Conservation (phyloP, 1,140 invertebrate genomes). For the Penaeus vannamei region DNA sequence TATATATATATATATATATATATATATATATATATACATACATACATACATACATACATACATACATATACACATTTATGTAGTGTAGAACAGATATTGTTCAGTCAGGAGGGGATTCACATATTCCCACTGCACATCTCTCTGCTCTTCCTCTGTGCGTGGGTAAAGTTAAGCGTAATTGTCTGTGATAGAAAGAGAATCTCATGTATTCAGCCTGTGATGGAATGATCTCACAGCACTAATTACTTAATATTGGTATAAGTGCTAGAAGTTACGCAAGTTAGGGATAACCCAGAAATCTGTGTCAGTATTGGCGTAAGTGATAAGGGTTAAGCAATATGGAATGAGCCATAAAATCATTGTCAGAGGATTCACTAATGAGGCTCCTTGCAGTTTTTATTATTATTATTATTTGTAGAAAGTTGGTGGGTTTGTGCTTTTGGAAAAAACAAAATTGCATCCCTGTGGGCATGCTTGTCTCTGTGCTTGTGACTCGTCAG, state of each 20-base stretch:
- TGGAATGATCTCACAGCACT: conserved; percentile 25
- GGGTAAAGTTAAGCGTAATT: not conserved
- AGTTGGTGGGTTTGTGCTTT: too few relatives aligned
- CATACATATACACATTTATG: not conserved
- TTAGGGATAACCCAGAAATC: too few relatives aligned
- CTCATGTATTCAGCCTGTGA: conserved; percentile 24
- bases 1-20: too few relatives aligned
- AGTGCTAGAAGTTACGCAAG: not conserved
- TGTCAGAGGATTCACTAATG: too few relatives aligned
- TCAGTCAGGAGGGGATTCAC: conserved; percentile 6
- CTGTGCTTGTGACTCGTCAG: conserved; percentile 49
- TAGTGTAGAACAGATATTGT: not conserved
- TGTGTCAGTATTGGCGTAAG: too few relatives aligned
- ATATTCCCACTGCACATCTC: conserved; percentile 26
- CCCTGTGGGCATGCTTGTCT: conserved; percentile 11
- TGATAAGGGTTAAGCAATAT: too few relatives aligned
- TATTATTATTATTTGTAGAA: too few relatives aligned
- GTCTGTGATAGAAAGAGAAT: conserved; percentile 38
- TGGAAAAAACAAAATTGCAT: too few relatives aligned
- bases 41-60: too few relatives aligned
- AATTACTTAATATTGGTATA: conserved; percentile 26
- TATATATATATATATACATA: too few relatives aligned
- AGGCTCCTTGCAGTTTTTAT: too few relatives aligned
- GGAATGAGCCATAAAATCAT: too few relatives aligned
- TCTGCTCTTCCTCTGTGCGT: not conserved